Base-by-base conservation (phyloP, 2,797 vertebrate genomes). In the Botia kubotai region DNA sequence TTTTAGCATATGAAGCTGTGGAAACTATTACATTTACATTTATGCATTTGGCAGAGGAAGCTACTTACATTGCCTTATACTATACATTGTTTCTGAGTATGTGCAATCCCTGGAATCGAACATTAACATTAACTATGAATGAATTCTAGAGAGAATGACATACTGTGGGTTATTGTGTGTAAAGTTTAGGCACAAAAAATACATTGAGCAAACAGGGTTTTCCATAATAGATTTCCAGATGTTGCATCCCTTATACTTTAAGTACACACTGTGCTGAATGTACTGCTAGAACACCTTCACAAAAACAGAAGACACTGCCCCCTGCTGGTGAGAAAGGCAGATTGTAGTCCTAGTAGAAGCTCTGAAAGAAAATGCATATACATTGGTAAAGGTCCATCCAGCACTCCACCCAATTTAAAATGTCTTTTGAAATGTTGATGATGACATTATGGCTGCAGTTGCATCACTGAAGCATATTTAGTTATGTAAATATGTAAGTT, bases 311-410 rank as follows among this genome's bases (percentile, higher is more conserved):
- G 79, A 84, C 70, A 80, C 53, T 52, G 55, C 73, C 81, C 36
- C 68, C 84, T 86, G 78, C 82, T 83, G 85, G 84, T 58, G 19
- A 82, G 62, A 62, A 76, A 73, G 65, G 1, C 72, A 65, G 36
- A 48, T 36, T n/a, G 67, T 69, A 36, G 52, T 33, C 17, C 60
- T 2, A 6, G 6, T 55, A 55, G 3, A 6, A n/a, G 50, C 50
- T 52, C 50, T 52, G 8, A 62, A 14, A 60, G 43, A 19, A 75
- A 50, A 75, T 1, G 2, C 13, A 2, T 6, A 3, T 62, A 12
- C 6, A 12, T 36, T 39, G 6, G 16, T 65, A 36, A 29, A 36
- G 17, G 3, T 13, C 33, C 21, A 6, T 14, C 6, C 26, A 17
- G 60, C 26, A 16, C 23, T 63, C 58, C 57, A 60, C 3, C n/a